phyloP scores from a whole-genome alignment of 2,113 vertebrate genomes.

The Perccottus glenii region DNA sequence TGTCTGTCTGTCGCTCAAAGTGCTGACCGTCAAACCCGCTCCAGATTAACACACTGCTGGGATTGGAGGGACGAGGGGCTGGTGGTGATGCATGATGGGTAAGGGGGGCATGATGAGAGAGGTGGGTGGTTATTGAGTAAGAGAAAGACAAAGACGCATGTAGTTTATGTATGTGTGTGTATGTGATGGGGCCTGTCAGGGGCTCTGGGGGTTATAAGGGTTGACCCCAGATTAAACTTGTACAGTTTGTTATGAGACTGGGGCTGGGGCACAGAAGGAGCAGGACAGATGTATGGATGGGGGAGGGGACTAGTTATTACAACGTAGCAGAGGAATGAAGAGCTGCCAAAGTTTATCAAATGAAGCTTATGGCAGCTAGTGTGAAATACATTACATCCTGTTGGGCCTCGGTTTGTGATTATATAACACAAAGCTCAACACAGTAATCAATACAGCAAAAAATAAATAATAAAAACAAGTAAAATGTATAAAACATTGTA shows the following conservation, averaged over 20 bases:
- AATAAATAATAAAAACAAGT: too few species aligned
- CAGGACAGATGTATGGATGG: neutral
- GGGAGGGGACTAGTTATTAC: neutral
- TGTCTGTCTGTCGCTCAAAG: conserved; percentile 77
- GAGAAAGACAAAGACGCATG: conserved; percentile 17
- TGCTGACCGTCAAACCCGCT: conserved; percentile 75
- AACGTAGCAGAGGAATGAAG: neutral
- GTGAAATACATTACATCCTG: too few species aligned
- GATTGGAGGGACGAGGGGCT: conserved; percentile 38
- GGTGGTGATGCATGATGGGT: conserved; percentile 13
- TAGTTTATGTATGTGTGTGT: conserved; percentile 15
- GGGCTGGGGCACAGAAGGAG: neutral
- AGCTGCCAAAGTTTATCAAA: neutral
- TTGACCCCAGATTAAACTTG: conserved; percentile 58
- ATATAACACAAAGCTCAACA: too few species aligned
- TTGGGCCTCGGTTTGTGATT: too few species aligned
- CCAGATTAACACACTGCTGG: conserved; percentile 75
- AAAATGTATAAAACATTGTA: too few species aligned
- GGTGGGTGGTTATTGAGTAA: conserved; percentile 25
- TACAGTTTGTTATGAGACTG: conserved; percentile 36
- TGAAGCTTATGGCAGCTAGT: too few species aligned
- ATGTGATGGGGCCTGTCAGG: neutral
- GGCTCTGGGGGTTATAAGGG: conserved; percentile 28
- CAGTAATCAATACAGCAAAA: too few species aligned
- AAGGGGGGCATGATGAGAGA: neutral